Evolutionary conservation across 1,140 invertebrate genomes (phyloP), one percentile per base, ranked within the genome.

Genomic region (Cydia fagiglandana): DNA sequence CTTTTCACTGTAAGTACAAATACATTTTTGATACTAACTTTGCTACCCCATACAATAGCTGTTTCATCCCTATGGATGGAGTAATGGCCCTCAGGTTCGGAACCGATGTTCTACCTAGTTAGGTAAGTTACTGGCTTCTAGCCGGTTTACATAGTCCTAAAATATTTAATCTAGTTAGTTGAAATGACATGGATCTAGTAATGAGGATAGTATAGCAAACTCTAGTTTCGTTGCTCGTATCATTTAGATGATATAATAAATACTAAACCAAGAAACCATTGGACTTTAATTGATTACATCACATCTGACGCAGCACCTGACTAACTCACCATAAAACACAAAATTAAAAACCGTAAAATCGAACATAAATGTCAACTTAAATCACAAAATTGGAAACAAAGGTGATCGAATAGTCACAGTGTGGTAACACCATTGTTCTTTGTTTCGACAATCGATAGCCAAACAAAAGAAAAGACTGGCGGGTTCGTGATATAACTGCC

Each of bases 381-480:
- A 13, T 73, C 73, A 53, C 47, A 41, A 73, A 73, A 3, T 13
- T 45, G 45, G 20, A 34, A 24, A 73, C 45, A 73, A 73, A 73
- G 73, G 41, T 50, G 20, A 73, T 53, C 28, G 73, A 73, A 73
- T 53, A 73, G 41, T 70, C 38, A 73, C 34, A 24, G 47, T 73
- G 50, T 73, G 47, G 73, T 73, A 47, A 73, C 73, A 28, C 45
- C 41, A 73, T 73, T 73, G 73, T 73, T 73, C 73, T 73, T 73
- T 73, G 73, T 73, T 73, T 73, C 73, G 73, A 73, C 73, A 73
- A 24, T 73, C 73, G 73, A 73, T 73, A 73, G 41, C 56, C 38
- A 53, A 50, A 53, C 73, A 70, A 73, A 73, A 73, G 73, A 30
- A 45, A 73, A 73, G 9, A 73, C 41, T 13, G 50, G 34, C 45